Base-by-base conservation (phyloP, 2,888 invertebrate species). In the Ennomos quercinarius region DNA sequence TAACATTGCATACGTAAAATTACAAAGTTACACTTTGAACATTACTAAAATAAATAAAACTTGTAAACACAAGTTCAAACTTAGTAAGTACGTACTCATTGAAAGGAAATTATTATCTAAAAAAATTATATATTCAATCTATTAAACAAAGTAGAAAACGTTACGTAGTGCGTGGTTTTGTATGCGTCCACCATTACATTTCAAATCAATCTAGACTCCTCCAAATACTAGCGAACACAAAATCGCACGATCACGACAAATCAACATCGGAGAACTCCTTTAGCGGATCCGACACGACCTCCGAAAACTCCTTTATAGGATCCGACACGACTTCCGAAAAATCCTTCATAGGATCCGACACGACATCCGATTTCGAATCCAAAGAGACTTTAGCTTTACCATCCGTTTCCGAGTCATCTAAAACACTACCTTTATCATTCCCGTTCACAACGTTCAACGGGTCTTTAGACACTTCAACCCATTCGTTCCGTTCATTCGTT, bases 261-360 rank as follows among this genome's bases (percentile, higher is more conserved):
- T 90, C 87, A 0, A 89, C 78, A 2, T 90, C 89, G 0, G 86
- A 78, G 45, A 89, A 87, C 11, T 82, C 81, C 17, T 80, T 78
- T 46, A 89, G 59, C 0, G 88, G 88, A 62, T 87, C 27, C 27
- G 27, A 27, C 6, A 27, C 87, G 0, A 89, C 78, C 1, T 90
- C 89, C 0, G 86, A 78, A 46, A 89, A 87, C n/a, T n/a, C n/a
- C n/a, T 17, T 17, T 17, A 17, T 3, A 17, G 17, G 17, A 17
- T 17, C 27, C 27, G 27, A 27, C 5, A 27, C 87, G 0, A 89
- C 78, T 1, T 90, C 89, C 0, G 86, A 78, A 46, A 89, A 87
- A n/a, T 82, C 81, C 13, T 80, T 78, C 46, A 89, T 58, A 0
- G 88, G 88, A 62, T 87, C 86, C 0, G 78, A 71, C 9, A 75